A percentile compares a stretch with the other conserved stretches of the same genome.
phyloP scores from a whole-genome alignment of 2,797 vertebrate genomes.

The Pseudomugil tenellus region DNA sequence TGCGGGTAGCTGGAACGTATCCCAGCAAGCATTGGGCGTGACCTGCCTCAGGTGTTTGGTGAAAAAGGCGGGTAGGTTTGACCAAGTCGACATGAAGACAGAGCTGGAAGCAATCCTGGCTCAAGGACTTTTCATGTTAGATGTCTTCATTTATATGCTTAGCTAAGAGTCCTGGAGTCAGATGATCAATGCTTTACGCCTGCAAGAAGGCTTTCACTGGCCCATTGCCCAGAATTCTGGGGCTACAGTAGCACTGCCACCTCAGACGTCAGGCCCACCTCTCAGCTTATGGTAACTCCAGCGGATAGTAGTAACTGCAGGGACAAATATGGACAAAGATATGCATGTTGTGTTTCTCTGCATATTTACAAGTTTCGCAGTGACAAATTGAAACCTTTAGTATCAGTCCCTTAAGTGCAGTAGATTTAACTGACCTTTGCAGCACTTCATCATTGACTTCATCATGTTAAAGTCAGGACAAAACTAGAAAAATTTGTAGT shows the following conservation, averaged over 20 bases:
- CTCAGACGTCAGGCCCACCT: slow-evolving; percentile 42
- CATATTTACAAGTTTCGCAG: neutral
- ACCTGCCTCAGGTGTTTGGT: no score
- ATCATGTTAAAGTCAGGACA: no score
- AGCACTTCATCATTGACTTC: no score
- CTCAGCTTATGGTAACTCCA: slow-evolving; percentile 32
- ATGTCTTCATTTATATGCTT: slow-evolving; percentile 64
- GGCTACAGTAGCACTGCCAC: slow-evolving; percentile 56
- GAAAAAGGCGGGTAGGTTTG: slow-evolving; percentile 44
- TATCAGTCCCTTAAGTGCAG: neutral
- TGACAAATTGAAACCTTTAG: neutral
- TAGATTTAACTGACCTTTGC: neutral
- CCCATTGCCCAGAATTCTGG: slow-evolving; percentile 52
- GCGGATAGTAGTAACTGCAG: slow-evolving; percentile 12
- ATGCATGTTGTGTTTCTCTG: slow-evolving; percentile 7
- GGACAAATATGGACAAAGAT: slow-evolving; percentile 6
- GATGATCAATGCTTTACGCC: slow-evolving; percentile 60
- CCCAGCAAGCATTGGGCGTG: no score
- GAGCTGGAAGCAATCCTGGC: slow-evolving; percentile 62
- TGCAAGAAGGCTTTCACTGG: slow-evolving; percentile 56
- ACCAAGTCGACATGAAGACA: slow-evolving; percentile 26
- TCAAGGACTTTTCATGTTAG: slow-evolving; percentile 67
- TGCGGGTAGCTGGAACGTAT: no score
- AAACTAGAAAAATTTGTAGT: no score
- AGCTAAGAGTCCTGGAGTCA: slow-evolving; percentile 60